Percentiles rank a stretch among this genome's conserved stretches.
Conservation (phyloP, 2,113 vertebrate genomes). For the Dipodomys stephensi region DNA sequence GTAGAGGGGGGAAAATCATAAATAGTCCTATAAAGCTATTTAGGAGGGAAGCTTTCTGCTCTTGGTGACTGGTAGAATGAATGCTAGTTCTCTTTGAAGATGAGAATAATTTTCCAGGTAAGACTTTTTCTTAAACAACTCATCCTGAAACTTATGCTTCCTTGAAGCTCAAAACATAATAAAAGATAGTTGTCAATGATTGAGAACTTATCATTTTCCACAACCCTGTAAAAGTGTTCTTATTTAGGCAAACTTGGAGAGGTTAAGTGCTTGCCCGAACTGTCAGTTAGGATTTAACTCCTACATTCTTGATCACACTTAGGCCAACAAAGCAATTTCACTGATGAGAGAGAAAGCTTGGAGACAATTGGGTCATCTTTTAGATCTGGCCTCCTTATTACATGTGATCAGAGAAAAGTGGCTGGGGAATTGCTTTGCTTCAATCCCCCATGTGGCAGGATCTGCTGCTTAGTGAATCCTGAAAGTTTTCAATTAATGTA, state of each 20-base stretch:
- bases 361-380: not conserved
- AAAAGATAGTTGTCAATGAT: not conserved
- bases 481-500: not conserved
- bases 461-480: constrained; percentile 31
- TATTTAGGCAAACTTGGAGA: constrained; percentile 1
- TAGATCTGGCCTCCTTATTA: not conserved
- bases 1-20: not conserved
- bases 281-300: not conserved
- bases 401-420: not conserved
- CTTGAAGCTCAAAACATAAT: not conserved
- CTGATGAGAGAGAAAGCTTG: not conserved
- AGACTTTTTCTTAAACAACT: not conserved
- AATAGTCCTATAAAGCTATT: not conserved
- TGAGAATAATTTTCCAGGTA: not conserved
- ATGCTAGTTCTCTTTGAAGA: not conserved
- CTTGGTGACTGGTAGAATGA: not conserved
- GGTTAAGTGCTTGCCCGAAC: not conserved
- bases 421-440: not conserved
- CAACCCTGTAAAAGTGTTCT: not conserved
- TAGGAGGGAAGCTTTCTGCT: not conserved
- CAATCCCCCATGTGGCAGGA: not conserved
- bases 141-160: constrained; percentile 4
- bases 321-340: not conserved
- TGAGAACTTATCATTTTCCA: not conserved
- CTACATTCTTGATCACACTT: not conserved